Base-by-base conservation (phyloP, 1,140 invertebrate genomes). In the Watersipora subatra region DNA sequence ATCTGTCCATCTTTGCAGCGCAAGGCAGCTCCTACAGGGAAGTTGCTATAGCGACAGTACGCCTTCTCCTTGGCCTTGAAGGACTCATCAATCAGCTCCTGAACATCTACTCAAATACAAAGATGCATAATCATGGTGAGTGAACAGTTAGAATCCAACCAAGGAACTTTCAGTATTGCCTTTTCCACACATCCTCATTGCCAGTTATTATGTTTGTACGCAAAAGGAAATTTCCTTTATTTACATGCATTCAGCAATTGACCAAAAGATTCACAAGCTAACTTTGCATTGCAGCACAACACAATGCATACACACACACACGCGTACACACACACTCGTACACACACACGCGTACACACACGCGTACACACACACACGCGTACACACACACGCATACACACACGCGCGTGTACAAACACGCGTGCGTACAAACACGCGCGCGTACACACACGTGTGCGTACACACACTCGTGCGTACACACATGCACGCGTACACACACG, bases 21-120 rank as follows among this genome's bases (percentile, higher is more conserved):
- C 2, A 97, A 76, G 0, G 92, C 90, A 3, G 92, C 87, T 1
- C 93, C 93, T 0, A 98, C 93, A 66, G 85, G 83, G 73, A 96
- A 97, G 17, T 93, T 89, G 72, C 92, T 96, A 80, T 96, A 97
- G 0, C 90, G 91, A 70, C 84, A 86, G 75, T 97, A 96, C 0
- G 93, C 84, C 57, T 81, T 76, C 64, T 86, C 82, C 58, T 90
- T 83, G 1, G 84, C 87, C 61, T 83, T 76, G 1, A 71, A 58
- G 1, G 71, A 69, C 0, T 68, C 7, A 12, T 46, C 34, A 46
- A 46, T 46, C n/a, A 46, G n/a, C 7, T 7, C 7, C 34, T 46
- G 34, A n/a, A 46, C n/a, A 12, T 46, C 34, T 46, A 46, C n/a
- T n/a, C n/a, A n/a, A n/a, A n/a, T n/a, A n/a, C n/a, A n/a, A n/a